Evolutionary conservation across 2,797 vertebrate species (phyloP), one percentile per base, ranked within the genome.

Genomic region (Sebastolobus altivelis): DNA sequence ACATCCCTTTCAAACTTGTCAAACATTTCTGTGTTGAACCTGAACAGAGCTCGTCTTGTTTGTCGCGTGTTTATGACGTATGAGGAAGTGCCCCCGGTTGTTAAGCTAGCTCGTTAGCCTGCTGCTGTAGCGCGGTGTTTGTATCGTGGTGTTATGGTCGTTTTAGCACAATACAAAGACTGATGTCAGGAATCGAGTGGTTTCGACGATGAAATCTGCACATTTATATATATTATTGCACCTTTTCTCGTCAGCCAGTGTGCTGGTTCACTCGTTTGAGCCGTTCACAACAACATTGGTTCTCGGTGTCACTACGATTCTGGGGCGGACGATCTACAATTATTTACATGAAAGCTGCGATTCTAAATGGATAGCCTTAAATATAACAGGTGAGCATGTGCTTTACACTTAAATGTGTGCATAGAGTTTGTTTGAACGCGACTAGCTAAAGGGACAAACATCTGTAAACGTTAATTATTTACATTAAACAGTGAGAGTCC

Each of bases 331-430:
- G 0, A 74, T 96, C 8, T 95, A 91, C 81, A 89, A 85, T 8
- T 94, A 93, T 80, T 85, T 95, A 1, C 84, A 79, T 3, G 95
- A 96, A 77, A 88, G 69, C 3, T 96, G 95, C 35, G 74, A 89
- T 35, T 0, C 49, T 0, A 90, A 81, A 61, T 96, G 95, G 95
- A 82, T 96, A 6, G 11, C 5, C 0, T 94, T 94, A 38, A 96
- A 96, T 52, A 54, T 74, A 9, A 94, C 95, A 82, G 93, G 96
- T 96, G 78, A 94, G 91, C 10, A 7, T 13, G 35, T 65, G 37
- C 7, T 18, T 18, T 2, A 22, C 60, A 4, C 11, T 46, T 3
- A n/a, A 18, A 31, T 4, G 16, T 25, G 25, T 5, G 3, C 4
- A 4, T 0, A 9, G 3, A 1, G 43, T 40, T 40, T 40, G 13